phyloP scores from a whole-genome alignment of 2,113 vertebrate genomes.

The Pogonocichla stellata region DNA sequence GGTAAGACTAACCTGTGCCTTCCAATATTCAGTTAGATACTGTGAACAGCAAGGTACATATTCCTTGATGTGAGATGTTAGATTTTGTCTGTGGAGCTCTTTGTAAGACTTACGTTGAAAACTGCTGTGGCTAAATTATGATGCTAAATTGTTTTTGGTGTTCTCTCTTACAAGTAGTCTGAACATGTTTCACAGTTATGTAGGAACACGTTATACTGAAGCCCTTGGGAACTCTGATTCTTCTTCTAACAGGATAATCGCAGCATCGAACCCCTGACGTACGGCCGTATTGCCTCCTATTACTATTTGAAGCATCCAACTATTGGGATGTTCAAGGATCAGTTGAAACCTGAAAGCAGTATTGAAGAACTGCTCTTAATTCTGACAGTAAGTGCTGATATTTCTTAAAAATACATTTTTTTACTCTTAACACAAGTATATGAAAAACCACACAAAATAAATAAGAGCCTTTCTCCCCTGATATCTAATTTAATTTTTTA shows the following conservation, averaged over 20 bases:
- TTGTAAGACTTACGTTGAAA: neutral
- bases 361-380: constrained; percentile 85
- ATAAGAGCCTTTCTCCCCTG: neutral
- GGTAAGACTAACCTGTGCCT: constrained; percentile 72
- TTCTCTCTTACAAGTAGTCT: neutral
- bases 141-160: neutral
- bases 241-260: constrained; percentile 81
- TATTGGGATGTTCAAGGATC: constrained; percentile 89
- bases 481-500: neutral
- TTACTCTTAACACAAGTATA: neutral
- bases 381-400: constrained; percentile 84
- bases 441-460: neutral
- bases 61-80: neutral
- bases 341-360: constrained; percentile 84
- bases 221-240: neutral
- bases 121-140: neutral
- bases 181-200: neutral
- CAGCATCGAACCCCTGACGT: constrained; percentile 84
- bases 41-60: neutral
- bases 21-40: neutral
- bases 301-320: constrained; percentile 96
- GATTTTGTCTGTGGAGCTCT: neutral
- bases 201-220: neutral
- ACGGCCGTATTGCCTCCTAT: constrained; percentile 91
- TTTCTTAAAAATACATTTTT: neutral